Base-by-base conservation (phyloP, 2,888 invertebrate genomes). In the Dione vanillae region DNA sequence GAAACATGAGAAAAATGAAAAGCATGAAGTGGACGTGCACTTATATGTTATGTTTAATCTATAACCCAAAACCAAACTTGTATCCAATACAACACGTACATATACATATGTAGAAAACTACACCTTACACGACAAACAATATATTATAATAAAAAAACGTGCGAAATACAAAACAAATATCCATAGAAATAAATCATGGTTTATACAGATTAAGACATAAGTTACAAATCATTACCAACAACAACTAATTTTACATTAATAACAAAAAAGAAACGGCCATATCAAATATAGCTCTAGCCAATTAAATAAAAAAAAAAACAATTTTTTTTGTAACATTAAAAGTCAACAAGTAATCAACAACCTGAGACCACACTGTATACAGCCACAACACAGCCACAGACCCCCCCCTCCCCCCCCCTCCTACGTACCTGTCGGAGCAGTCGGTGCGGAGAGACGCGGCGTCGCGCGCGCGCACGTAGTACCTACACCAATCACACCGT, bases 401-500 rank as follows among this genome's bases (percentile, higher is more conserved):
- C n/a, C n/a, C n/a, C n/a, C n/a, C n/a, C n/a, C n/a, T n/a, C n/a
- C n/a, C n/a, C n/a, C n/a, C n/a, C n/a, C n/a, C n/a, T n/a, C n/a
- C 2, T 8, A 41, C 61, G 41, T 87, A 91, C 91, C 92, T 92
- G 90, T 92, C 92, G 75, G 92, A 92, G 76, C 83, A 72, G 79
- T 91, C 91, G 40, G 92, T 89, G 77, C 87, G 86, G 65, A 87
- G 83, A 74, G 90, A 89, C 69, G 83, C 82, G 79, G 87, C 86
- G 84, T 82, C 89, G 61, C 85, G 85, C 78, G 82, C 74, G 78
- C 79, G 68, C 76, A 79, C 73, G 74, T 80, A 76, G 78, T 72
- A 74, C 77, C 75, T 74, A 64, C 80, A 77, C 77, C 79, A 76
- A 76, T 70, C 69, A 73, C 66, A 70, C 70, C 45, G 45, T 61